Base-by-base conservation (phyloP, 2,797 vertebrate genomes). In the Clarias fuscus region DNA sequence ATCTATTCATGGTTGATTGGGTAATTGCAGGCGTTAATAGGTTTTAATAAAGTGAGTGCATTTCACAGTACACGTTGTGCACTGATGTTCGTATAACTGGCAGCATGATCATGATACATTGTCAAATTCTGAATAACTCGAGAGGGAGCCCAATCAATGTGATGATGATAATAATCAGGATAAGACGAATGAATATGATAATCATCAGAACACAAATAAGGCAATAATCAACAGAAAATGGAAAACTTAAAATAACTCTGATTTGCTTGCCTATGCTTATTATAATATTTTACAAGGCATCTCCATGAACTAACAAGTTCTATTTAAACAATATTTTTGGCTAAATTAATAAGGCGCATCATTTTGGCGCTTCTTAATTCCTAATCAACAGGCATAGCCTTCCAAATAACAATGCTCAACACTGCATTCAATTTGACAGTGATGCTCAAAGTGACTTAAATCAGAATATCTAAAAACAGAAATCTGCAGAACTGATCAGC, bases 111-210 rank as follows among this genome's bases (percentile, higher is more conserved):
- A 27, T 65, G 40, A 27, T 11, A 62, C 37, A 70, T 48, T 27
- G 24, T n/a, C 22, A 80, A 43, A n/a, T 14, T 24, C 20, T 14
- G 40, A 24, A 79, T 24, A n/a, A 14, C 11, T 62, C 30, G 22
- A 43, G 37, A 15, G 14, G 24, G 24, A 67, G 61, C 7, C 40
- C 61, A 81, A 13, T 81, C 61, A 48, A 5, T 82, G 24, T 30
- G 62, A 56, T 30, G 62, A 68, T 82, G 43, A 68, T 22, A 22
- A 82, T 68, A 65, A 81, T 81, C 61, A 48, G 37, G 61, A 64
- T 27, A 80, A 65, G 7, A 80, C 18, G 24, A 65, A 80, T 7
- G 20, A 80, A 48, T 81, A 30, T 62, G 59, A 80, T 64, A 15
- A 80, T 80, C 24, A 62, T 81, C 37, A 64, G 24, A 82, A 65